Conservation (phyloP, 2,113 vertebrate species). For the Antechinus flavipes region DNA sequence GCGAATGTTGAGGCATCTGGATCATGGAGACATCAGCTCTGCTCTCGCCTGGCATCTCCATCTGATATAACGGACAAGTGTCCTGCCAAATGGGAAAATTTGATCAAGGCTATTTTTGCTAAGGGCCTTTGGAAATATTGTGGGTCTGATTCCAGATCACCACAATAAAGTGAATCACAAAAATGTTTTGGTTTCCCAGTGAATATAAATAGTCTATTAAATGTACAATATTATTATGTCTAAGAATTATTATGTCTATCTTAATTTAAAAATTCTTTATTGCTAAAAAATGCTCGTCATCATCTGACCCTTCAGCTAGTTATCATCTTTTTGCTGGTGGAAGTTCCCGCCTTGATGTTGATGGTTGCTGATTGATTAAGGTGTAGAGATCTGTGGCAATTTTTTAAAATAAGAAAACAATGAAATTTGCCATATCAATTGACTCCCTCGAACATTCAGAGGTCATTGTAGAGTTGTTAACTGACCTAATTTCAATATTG, state of each 20-base stretch:
- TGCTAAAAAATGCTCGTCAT: no score
- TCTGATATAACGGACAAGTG: neutral
- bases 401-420: no score
- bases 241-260: neutral
- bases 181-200: neutral
- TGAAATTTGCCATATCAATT: neutral
- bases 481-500: neutral
- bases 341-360: neutral
- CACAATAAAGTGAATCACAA: neutral
- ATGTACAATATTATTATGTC: neutral
- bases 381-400: no score
- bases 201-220: neutral
- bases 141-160: no score
- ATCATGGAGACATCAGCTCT: neutral
- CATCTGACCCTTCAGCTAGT: neutral
- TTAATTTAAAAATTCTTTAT: neutral
- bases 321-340: neutral
- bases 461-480: neutral
- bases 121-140: neutral
- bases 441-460: neutral
- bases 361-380: no score
- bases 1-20: neutral
- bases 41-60: neutral
- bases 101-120: neutral
- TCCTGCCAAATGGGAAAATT: neutral